Conservation (phyloP, 2,113 vertebrate genomes). For the Syngnathus scovelli region DNA sequence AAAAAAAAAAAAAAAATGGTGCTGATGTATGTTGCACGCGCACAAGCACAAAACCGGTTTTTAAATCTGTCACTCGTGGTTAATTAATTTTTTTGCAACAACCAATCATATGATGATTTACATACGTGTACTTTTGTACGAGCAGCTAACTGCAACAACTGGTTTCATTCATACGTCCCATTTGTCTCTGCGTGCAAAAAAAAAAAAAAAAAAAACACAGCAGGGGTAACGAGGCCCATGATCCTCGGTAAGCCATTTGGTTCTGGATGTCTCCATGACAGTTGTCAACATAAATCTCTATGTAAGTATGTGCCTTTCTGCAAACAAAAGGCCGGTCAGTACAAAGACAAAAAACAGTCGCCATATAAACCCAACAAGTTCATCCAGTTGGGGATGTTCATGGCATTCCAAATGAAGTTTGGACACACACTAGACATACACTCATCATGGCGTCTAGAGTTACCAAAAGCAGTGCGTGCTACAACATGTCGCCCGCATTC, state of each 20-base stretch:
- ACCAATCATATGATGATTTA: background rate
- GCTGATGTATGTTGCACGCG: no score
- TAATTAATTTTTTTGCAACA: background rate
- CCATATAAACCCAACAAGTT: conserved; percentile 48
- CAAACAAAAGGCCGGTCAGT: conserved; percentile 46
- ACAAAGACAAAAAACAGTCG: conserved; percentile 23
- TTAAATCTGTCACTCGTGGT: no score
- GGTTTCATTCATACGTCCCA: background rate
- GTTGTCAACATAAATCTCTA: conserved; percentile 1
- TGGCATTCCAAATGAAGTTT: conserved; percentile 27
- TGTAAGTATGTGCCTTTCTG: background rate
- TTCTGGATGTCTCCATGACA: conserved; percentile 12
- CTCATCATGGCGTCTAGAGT: conserved; percentile 24
- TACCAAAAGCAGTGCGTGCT: conserved; percentile 36
- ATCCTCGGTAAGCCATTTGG: conserved; percentile 10
- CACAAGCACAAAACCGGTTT: no score
- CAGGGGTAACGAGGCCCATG: background rate
- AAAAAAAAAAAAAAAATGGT: background rate
- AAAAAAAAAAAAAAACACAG: background rate
- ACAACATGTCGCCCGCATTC: conserved; percentile 31
- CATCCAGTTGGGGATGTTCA: conserved; percentile 56
- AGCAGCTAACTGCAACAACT: background rate
- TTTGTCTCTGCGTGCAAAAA: background rate
- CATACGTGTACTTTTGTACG: background rate
- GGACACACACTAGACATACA: conserved; percentile 24